Base-by-base conservation (phyloP, 2,113 vertebrate genomes). In the Chaetorhynchus papuensis region DNA sequence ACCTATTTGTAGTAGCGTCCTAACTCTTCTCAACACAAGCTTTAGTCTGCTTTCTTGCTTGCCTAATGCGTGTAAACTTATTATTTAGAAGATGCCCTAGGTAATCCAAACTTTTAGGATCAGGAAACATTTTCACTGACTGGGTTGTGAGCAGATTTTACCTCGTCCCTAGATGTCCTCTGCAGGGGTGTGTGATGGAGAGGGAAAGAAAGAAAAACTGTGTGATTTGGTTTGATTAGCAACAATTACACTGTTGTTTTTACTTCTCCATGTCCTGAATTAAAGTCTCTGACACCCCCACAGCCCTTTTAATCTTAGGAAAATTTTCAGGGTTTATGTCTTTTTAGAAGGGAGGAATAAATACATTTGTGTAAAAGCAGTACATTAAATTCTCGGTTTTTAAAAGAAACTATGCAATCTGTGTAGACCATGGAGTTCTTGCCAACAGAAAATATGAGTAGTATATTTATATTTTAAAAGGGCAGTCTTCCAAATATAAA, bases 141-240 rank as follows among this genome's bases (percentile, higher is more conserved):
- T 47, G 3, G 27, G 13, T 42, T 63, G 24, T 47, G 19, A 52
- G 30, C 13, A 27, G 33, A 52, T 76, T 79, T 90, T 24, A 2
- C 11, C 15, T 85, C 2, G 0, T 76, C 31, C 14, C 11, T 71
- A 41, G 60, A 52, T 1, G 1, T 83, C 18, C 3, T 52, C 30
- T 64, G 52, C 13, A 49, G 14, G 2, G 3, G 22, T 21, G 15
- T 39, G 5, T 17, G 9, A 12, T 45, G 10, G 23, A 80, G 24
- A 74, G 5, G 5, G 18, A 30, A 69, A 31, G 10, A 66, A 72
- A 37, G 4, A 61, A 81, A 87, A 80, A 11, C 6, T 14, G 24
- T 11, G 52, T 61, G 6, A 19, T 44, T 83, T 2, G 2, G 33
- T 71, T 70, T 66, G 16, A 45, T 66, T 35, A 78, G 19, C 9